Conservation (phyloP, 2,888 invertebrate species). For the Tupiocoris notatus region DNA sequence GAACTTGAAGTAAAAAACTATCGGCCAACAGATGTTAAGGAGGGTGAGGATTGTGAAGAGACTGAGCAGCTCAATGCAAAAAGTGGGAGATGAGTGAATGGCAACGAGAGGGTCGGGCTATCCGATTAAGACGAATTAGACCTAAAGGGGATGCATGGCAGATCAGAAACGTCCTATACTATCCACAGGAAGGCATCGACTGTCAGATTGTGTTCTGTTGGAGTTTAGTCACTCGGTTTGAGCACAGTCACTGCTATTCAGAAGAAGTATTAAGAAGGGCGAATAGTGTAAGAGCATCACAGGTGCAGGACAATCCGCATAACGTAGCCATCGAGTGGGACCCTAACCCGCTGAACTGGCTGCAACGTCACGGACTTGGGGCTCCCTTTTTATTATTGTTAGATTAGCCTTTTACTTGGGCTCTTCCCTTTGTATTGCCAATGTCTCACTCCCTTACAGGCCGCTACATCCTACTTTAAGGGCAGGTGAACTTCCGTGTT, state of each 20-base stretch:
- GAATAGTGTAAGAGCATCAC: not conserved
- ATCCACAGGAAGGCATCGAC: not conserved
- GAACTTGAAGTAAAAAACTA: not conserved
- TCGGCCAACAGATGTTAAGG: not conserved
- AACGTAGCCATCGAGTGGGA: not conserved
- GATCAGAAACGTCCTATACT: not conserved
- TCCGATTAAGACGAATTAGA: constrained; percentile 35
- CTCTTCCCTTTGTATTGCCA: constrained; percentile 23
- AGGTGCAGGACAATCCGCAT: not conserved
- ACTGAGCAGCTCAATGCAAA: not conserved
- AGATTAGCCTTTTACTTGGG: constrained; percentile 19
- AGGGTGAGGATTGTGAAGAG: not conserved
- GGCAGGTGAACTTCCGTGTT: constrained; percentile 5
- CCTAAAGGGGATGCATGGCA: not conserved
- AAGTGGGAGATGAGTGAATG: constrained; percentile 34
- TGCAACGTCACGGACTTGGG: constrained; percentile 19
- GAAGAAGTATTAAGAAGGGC: not conserved
- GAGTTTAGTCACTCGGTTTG: not conserved
- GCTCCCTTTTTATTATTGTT: constrained; percentile 28
- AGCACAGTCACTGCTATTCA: not conserved
- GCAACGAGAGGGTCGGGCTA: constrained; percentile 13
- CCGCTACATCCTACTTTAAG: not conserved
- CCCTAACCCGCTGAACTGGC: constrained; percentile 23
- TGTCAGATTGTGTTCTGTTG: not conserved
- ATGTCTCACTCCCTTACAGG: not conserved